Percentiles rank a stretch among this genome's conserved stretches.
Evolutionary conservation across 2,797 vertebrate genomes (phyloP).

Genomic region (Potorous gilbertii): DNA sequence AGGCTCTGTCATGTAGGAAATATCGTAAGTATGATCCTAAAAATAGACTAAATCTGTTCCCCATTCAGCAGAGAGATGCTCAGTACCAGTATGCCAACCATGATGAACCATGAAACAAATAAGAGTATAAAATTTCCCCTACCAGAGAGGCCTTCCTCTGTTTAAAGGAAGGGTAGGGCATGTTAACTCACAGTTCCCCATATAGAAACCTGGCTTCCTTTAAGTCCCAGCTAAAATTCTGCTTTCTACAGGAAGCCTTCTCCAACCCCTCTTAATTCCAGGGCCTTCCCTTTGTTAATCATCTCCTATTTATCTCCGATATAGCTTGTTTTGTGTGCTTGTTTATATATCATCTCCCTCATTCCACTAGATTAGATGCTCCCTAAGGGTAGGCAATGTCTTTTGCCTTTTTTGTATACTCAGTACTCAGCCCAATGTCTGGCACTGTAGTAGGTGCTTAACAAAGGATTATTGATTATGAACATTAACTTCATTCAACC

Average conservation of each 20-base stretch:
- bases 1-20: too few species aligned
- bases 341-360: too few species aligned
- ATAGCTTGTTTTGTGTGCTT: too few species aligned
- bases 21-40: not conserved
- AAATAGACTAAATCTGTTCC: not conserved
- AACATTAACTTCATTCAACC: not conserved
- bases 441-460: too few species aligned
- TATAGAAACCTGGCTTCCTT: not conserved
- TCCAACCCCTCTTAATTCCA: too few species aligned
- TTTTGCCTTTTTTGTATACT: too few species aligned
- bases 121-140: not conserved
- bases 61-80: not conserved
- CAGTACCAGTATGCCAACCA: not conserved
- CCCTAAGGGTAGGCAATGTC: too few species aligned
- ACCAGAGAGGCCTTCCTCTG: not conserved
- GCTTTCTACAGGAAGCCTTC: not conserved
- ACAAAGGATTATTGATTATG: too few species aligned
- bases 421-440: too few species aligned
- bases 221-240: not conserved
- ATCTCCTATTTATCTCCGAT: too few species aligned
- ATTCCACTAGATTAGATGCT: too few species aligned
- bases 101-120: not conserved
- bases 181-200: not conserved
- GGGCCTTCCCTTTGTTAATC: too few species aligned
- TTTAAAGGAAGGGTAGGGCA: not conserved